Evolutionary conservation across 2,113 vertebrate species (phyloP).

Genomic region (Nanorana parkeri): DNA sequence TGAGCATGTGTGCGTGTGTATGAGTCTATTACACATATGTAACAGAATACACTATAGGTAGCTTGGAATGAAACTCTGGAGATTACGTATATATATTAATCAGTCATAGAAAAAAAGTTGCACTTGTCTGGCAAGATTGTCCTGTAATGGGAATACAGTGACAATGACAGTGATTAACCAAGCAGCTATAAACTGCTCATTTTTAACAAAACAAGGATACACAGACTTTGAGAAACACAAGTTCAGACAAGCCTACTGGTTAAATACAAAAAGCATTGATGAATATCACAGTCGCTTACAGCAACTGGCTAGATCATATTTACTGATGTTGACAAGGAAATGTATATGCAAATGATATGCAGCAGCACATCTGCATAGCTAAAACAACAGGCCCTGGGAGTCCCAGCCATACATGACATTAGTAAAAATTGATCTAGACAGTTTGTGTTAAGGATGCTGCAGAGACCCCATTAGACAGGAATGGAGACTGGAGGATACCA

Average conservation of each 20-base stretch:
- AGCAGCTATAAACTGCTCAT: conserved; percentile 44
- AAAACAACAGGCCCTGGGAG: conserved; percentile 31
- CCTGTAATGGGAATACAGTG: conserved; percentile 25
- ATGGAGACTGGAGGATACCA: background rate
- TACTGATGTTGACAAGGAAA: conserved; percentile 48
- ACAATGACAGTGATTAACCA: conserved; percentile 44
- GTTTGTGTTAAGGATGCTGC: conserved; percentile 28
- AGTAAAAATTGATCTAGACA: conserved; percentile 45
- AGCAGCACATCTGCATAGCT: conserved; percentile 47
- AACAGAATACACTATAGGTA: background rate
- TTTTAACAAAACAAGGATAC: conserved; percentile 28
- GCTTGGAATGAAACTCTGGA: background rate
- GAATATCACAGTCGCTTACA: conserved; percentile 41
- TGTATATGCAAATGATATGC: conserved; percentile 46
- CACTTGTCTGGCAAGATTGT: conserved; percentile 16
- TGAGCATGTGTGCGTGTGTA: too few relatives aligned
- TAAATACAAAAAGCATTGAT: conserved; percentile 47
- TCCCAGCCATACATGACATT: conserved; percentile 28
- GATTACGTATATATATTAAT: background rate
- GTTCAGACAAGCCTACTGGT: conserved; percentile 43
- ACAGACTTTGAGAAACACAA: conserved; percentile 41
- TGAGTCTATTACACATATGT: too few relatives aligned
- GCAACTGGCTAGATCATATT: conserved; percentile 37
- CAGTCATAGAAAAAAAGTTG: background rate
- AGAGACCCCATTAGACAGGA: conserved; percentile 16